Conservation (phyloP, 2,113 vertebrate species). For the Verasper variegatus region DNA sequence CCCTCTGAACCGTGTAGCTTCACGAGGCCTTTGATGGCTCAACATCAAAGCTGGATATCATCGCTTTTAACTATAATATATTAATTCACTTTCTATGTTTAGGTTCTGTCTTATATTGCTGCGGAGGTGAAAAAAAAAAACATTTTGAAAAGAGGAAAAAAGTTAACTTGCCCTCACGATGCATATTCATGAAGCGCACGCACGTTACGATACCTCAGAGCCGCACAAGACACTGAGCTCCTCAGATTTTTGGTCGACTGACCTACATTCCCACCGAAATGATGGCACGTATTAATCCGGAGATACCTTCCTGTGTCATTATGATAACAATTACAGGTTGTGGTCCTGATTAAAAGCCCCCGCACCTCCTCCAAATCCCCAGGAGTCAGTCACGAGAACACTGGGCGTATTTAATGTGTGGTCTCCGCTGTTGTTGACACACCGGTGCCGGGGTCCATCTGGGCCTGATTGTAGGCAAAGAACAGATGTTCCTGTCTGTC, state of each 20-base stretch:
- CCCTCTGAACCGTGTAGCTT: conserved; percentile 60
- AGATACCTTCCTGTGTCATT: conserved; percentile 55
- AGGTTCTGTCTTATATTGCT: conserved; percentile 56
- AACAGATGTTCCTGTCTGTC: conserved; percentile 70
- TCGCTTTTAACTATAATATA: conserved; percentile 71
- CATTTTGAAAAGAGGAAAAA: neutral
- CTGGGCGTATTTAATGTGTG: conserved; percentile 53
- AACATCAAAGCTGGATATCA: conserved; percentile 75
- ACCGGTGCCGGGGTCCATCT: conserved; percentile 57
- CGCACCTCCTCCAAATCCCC: conserved; percentile 35
- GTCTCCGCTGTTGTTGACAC: conserved; percentile 58
- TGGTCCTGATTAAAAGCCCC: conserved; percentile 55
- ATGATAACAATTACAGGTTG: conserved; percentile 61
- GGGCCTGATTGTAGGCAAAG: conserved; percentile 65
- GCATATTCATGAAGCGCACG: conserved; percentile 53
- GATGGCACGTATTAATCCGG: conserved; percentile 44
- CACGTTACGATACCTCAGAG: conserved; percentile 15
- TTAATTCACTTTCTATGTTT: conserved; percentile 76
- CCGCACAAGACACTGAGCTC: conserved; percentile 1
- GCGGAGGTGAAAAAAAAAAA: conserved; percentile 24
- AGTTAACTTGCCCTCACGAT: conserved; percentile 31
- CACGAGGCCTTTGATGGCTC: conserved; percentile 67
- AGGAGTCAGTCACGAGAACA: conserved; percentile 37
- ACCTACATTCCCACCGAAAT: conserved; percentile 56
- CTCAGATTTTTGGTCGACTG: conserved; percentile 42